A percentile compares a stretch with the other conserved stretches of the same genome.
phyloP scores from a whole-genome alignment of 2,113 vertebrate species.

The Sclerurus mexicanus region DNA sequence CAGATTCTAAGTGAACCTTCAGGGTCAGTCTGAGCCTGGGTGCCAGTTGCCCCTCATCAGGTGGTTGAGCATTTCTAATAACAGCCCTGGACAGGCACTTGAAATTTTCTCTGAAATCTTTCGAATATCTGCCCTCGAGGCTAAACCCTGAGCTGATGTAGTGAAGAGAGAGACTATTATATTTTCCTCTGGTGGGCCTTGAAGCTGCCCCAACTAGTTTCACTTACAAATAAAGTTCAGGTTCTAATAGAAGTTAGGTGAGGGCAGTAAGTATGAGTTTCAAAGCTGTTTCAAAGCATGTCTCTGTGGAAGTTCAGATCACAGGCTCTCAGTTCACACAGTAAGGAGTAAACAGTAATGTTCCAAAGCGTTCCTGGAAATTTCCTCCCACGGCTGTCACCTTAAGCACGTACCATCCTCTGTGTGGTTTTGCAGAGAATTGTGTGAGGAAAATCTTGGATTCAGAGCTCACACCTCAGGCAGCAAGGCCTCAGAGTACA shows the following conservation, averaged over 20 bases:
- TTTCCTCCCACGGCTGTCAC: background rate
- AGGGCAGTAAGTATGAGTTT: background rate
- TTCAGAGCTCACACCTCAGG: background rate
- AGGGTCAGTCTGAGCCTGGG: background rate
- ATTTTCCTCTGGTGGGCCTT: background rate
- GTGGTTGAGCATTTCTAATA: background rate
- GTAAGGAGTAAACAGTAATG: background rate
- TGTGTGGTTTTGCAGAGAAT: background rate
- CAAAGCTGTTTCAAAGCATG: background rate
- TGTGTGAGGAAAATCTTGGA: background rate
- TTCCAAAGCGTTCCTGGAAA: slow-evolving; percentile 27
- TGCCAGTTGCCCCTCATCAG: background rate
- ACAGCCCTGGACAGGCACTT: background rate
- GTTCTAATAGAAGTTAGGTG: background rate
- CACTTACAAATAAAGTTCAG: background rate
- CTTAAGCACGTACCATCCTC: background rate
- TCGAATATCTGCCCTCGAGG: background rate
- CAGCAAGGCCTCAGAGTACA: background rate
- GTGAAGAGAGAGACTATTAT: background rate
- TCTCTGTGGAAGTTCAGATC: background rate
- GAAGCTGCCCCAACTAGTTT: background rate
- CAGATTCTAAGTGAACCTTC: background rate
- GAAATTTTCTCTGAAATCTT: background rate
- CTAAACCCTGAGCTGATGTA: background rate
- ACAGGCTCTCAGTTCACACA: background rate